A percentile compares a stretch with the other conserved stretches of the same genome.
phyloP scores from a whole-genome alignment of 2,113 vertebrate species.

The Microcebus griseorufus region DNA sequence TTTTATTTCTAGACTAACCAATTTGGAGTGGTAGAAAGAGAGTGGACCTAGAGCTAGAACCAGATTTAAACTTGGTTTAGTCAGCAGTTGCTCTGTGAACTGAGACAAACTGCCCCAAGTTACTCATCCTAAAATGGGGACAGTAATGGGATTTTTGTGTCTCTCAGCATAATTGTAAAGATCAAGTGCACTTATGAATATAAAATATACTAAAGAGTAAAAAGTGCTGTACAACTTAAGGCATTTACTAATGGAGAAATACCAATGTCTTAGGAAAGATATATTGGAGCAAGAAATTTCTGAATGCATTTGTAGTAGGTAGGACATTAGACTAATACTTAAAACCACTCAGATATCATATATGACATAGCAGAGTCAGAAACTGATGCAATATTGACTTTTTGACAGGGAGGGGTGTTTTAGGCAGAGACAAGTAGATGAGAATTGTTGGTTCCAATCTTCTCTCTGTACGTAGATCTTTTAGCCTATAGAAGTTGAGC shows the following conservation, averaged over 20 bases:
- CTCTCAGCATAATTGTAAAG: not conserved
- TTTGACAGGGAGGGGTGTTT: not conserved
- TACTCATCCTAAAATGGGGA: not conserved
- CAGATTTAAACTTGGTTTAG: not conserved
- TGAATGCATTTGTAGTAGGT: not conserved
- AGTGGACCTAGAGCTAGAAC: not conserved
- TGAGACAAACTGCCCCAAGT: not conserved
- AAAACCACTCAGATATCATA: not conserved
- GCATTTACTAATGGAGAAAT: not conserved
- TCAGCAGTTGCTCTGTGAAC: not conserved
- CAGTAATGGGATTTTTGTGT: not conserved
- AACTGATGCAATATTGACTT: not conserved
- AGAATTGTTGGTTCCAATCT: not conserved
- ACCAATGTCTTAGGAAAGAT: not conserved
- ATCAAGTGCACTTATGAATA: not conserved
- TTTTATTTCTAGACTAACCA: not conserved
- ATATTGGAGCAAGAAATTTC: not conserved
- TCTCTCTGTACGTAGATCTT: not conserved
- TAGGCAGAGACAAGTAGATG: not conserved
- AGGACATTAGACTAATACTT: not conserved
- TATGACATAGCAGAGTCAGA: not conserved
- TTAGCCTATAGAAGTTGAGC: not conserved
- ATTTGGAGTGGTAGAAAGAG: not conserved
- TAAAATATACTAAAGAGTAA: not conserved
- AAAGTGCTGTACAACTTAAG: not conserved